Conservation (phyloP, 2,113 vertebrate species). For the Calyptomena viridis region DNA sequence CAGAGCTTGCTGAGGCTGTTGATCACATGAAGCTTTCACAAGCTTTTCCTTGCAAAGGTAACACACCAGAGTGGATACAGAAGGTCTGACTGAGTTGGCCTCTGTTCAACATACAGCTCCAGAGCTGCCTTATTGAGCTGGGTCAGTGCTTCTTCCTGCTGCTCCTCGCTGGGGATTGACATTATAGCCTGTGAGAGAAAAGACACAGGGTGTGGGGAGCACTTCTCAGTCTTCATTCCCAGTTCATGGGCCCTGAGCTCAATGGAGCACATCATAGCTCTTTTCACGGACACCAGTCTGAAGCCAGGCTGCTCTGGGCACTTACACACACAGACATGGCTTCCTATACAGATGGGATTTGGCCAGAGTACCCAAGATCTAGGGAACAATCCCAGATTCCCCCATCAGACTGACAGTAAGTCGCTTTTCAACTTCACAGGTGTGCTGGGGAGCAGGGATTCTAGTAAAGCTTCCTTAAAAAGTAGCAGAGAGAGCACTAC, state of each 20-base stretch:
- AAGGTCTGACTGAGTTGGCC: constrained; percentile 50
- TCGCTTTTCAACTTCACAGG: not conserved
- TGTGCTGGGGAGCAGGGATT: not conserved
- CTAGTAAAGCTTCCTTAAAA: not conserved
- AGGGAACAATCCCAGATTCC: not conserved
- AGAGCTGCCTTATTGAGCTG: constrained; percentile 75
- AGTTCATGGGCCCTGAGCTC: not conserved
- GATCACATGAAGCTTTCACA: not conserved
- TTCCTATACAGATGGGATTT: not conserved
- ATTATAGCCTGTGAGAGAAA: constrained; percentile 71
- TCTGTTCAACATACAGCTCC: constrained; percentile 70
- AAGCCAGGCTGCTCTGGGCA: not conserved
- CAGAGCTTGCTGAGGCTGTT: not conserved
- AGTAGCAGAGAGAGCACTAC: not conserved
- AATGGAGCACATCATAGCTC: not conserved
- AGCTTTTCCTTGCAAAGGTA: not conserved
- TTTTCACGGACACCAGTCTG: not conserved
- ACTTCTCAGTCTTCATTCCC: not conserved
- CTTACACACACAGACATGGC: not conserved
- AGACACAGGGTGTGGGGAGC: not conserved
- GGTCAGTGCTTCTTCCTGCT: constrained; percentile 71
- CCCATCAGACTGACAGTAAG: not conserved
- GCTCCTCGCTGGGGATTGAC: constrained; percentile 59
- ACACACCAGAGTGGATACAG: constrained; percentile 76
- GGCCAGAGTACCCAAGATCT: not conserved